These are phyloP conservation scores for Xestia xanthographa DNA, from an alignment of 2,888 invertebrate species.

Conservation along the genomic window DNA sequence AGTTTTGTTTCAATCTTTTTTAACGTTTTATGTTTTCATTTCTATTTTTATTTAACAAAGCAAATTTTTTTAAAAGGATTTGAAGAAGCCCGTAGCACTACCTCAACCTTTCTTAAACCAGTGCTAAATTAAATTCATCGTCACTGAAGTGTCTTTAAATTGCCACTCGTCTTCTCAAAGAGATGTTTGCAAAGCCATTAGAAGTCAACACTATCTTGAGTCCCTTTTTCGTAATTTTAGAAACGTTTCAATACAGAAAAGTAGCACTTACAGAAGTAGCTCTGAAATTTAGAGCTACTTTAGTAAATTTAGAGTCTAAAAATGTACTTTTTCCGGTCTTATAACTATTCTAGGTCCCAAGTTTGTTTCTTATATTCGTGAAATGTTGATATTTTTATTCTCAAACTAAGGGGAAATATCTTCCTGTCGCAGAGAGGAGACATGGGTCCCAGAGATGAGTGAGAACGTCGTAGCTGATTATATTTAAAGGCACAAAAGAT, in stretches of 20 bases:
- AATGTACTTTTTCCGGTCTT: constrained; percentile 2
- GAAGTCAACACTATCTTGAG: constrained; percentile 38
- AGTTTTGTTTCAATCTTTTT: constrained; percentile 34
- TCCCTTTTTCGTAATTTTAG: constrained; percentile 28
- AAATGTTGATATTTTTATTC: constrained; percentile 8
- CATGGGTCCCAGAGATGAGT: no score
- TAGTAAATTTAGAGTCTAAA: not conserved
- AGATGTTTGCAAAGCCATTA: constrained; percentile 54
- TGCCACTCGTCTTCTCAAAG: constrained; percentile 39
- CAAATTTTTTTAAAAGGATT: not conserved
- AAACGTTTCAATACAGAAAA: constrained; percentile 19
- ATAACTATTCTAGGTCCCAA: constrained; percentile 7
- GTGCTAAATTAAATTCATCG: constrained; percentile 23
- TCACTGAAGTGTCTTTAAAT: constrained; percentile 43
- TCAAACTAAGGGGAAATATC: not conserved
- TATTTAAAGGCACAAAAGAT: not conserved
- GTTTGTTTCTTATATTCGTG: not conserved
- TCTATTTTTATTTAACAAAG: not conserved
- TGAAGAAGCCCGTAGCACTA: not conserved
- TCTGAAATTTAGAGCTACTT: not conserved
- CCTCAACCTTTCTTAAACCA: not conserved
- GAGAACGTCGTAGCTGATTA: not conserved
- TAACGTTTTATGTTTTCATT: not conserved
- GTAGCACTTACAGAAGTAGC: not conserved
- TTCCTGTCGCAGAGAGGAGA: not conserved